Conservation (phyloP, 92 coral and sea anemone species). For the Palythoa grandiflora region DNA sequence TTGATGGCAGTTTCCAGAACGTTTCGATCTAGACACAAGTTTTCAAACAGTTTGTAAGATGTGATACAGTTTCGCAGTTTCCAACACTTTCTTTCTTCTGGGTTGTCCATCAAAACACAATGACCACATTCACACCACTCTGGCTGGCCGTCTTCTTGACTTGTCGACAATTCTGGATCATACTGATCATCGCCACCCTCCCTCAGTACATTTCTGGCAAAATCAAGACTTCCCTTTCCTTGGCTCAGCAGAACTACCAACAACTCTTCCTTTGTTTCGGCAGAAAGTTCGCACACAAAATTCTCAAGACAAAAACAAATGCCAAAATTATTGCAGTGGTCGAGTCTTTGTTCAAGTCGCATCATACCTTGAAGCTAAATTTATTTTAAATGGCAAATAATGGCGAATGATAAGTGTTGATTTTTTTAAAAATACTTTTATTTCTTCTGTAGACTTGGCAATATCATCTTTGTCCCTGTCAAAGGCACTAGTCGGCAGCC, state of each 20-base stretch:
- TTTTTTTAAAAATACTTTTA: slow-evolving; percentile 12
- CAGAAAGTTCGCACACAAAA: slow-evolving; percentile 37
- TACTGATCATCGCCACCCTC: slow-evolving; percentile 3
- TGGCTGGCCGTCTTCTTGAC: slow-evolving; percentile 34
- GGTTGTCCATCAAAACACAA: slow-evolving; percentile 61
- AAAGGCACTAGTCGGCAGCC: slow-evolving; percentile 49
- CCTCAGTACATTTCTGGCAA: slow-evolving; percentile 30
- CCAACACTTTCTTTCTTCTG: slow-evolving; percentile 59
- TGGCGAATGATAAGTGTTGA: not conserved
- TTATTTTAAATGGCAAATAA: slow-evolving; percentile 9
- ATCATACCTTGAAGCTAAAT: not conserved
- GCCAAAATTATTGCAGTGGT: not conserved
- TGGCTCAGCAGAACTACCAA: slow-evolving; percentile 37
- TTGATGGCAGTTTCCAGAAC: slow-evolving; percentile 58
- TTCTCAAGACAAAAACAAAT: slow-evolving; percentile 22
- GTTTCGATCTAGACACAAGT: slow-evolving; percentile 63
- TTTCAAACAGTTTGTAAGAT: slow-evolving; percentile 58
- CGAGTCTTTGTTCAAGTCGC: not conserved
- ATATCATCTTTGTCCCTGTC: slow-evolving; percentile 40
- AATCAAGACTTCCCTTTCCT: slow-evolving; percentile 63
- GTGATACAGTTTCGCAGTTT: slow-evolving; percentile 63
- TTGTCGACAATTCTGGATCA: not conserved
- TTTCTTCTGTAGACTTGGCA: slow-evolving; percentile 42
- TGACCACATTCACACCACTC: slow-evolving; percentile 61
- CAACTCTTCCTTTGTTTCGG: slow-evolving; percentile 25